Conservation (phyloP, 2,797 vertebrate species). For the Esox lucius region DNA sequence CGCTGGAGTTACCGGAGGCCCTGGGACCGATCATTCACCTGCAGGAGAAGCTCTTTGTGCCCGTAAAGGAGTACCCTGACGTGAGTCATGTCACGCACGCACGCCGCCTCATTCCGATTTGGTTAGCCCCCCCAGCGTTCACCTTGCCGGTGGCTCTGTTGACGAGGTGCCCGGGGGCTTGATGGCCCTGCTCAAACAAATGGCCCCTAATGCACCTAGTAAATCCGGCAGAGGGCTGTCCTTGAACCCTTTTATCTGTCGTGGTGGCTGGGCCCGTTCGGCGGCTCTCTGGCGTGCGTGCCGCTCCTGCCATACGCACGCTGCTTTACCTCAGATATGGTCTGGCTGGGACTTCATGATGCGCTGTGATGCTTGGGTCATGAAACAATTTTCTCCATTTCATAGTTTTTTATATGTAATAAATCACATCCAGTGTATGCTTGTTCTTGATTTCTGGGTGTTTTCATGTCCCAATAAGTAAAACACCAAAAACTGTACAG, state of each 20-base stretch:
- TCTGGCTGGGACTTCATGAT: too few species aligned
- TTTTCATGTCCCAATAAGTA: too few species aligned
- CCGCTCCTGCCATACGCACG: too few species aligned
- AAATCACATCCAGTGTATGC: too few species aligned
- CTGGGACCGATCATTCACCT: conserved; percentile 78
- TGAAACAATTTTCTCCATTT: too few species aligned
- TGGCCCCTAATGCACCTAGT: background rate
- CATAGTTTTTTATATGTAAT: too few species aligned
- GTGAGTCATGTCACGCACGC: conserved; percentile 62
- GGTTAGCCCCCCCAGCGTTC: background rate
- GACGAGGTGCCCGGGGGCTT: conserved; percentile 27
- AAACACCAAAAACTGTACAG: too few species aligned
- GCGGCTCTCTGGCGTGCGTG: background rate
- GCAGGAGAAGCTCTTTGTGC: conserved; percentile 85
- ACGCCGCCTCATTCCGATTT: background rate
- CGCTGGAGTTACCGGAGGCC: conserved; percentile 80
- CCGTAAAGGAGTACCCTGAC: conserved; percentile 84
- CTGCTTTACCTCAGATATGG: too few species aligned
- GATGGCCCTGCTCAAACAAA: conserved; percentile 14
- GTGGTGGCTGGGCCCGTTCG: too few species aligned
- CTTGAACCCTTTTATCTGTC: background rate
- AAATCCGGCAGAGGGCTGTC: background rate
- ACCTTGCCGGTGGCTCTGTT: conserved; percentile 18
- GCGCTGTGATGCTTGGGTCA: too few species aligned
- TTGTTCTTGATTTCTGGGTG: too few species aligned